These are phyloP conservation scores for Hylaeus volcanicus DNA, from an alignment of 1,140 invertebrate genomes.

Conservation along the genomic window DNA sequence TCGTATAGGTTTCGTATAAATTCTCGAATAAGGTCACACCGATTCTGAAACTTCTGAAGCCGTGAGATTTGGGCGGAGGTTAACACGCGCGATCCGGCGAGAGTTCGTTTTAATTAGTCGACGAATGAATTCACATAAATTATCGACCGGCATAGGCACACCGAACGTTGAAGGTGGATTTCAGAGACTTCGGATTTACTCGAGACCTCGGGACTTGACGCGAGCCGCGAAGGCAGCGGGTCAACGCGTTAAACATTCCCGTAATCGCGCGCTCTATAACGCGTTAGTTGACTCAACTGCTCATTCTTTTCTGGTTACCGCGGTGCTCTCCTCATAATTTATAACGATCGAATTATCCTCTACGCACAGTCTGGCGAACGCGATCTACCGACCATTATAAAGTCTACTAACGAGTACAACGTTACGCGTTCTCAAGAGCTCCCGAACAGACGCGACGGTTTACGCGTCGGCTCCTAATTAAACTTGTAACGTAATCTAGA, in stretches of 20 bases:
- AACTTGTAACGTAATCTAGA: slow-evolving; percentile 13
- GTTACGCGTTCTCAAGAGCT: no score
- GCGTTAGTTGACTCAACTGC: neutral
- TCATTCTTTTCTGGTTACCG: neutral
- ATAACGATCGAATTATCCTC: neutral
- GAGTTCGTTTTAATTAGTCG: neutral
- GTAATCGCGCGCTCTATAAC: neutral
- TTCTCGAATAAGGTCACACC: slow-evolving; percentile 28
- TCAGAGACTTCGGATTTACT: no score
- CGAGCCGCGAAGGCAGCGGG: no score
- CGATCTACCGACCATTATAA: neutral
- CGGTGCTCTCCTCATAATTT: neutral
- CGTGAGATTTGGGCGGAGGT: neutral
- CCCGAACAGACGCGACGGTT: neutral
- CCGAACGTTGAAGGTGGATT: no score
- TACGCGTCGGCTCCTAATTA: slow-evolving; percentile 14
- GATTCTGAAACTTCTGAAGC: neutral
- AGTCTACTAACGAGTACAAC: neutral
- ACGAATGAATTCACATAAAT: neutral
- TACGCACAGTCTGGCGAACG: neutral
- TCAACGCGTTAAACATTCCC: neutral
- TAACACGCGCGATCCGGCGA: neutral
- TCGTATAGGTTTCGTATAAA: slow-evolving; percentile 45
- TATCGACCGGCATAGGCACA: neutral
- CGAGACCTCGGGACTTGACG: no score